Conservation (phyloP, 2,113 vertebrate genomes). For the Smithornis capensis region DNA sequence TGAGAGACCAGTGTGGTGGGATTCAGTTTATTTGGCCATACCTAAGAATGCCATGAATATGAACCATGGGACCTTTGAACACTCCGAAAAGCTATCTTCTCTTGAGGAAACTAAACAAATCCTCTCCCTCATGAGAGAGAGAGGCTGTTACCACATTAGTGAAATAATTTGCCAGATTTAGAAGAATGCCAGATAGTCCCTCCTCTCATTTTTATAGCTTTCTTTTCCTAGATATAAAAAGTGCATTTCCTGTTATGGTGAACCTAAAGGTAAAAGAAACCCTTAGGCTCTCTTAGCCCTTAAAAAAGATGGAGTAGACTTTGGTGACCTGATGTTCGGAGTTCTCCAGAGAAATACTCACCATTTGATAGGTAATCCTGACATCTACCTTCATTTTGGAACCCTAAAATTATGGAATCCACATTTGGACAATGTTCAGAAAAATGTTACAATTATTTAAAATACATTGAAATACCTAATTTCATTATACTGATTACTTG, state of each 20-base stretch:
- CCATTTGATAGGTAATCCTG: background rate
- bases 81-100: background rate
- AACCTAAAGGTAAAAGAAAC: background rate
- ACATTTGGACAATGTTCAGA: background rate
- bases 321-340: background rate
- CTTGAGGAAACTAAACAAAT: background rate
- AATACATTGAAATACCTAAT: background rate
- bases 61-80: background rate
- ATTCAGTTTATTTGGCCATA: background rate
- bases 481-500: background rate
- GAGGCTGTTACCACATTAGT: background rate
- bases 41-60: background rate
- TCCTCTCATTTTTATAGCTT: background rate
- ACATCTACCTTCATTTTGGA: background rate
- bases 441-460: background rate
- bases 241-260: background rate
- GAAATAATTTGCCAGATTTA: background rate
- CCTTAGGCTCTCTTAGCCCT: background rate
- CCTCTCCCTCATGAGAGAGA: background rate
- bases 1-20: background rate
- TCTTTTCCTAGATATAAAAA: background rate
- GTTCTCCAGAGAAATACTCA: background rate
- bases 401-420: background rate
- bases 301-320: background rate
- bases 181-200: background rate